Conservation (phyloP, 2,888 invertebrate species). For the Macropis europaea region DNA sequence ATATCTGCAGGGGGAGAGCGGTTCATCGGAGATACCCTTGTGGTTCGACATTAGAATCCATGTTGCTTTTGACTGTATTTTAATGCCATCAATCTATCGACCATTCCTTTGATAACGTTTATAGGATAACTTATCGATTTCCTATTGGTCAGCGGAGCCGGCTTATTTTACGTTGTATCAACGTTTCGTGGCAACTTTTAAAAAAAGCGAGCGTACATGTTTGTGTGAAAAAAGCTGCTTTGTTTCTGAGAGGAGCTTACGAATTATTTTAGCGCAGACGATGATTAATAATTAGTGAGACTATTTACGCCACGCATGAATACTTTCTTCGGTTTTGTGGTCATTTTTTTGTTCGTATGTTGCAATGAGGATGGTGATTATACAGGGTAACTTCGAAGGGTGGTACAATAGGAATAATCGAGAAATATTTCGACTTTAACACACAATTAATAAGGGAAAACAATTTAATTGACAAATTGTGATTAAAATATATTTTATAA, state of each 20-base stretch:
- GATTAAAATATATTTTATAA: no score
- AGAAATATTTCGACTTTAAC: no score
- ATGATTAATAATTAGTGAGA: conserved; percentile 2
- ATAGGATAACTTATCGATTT: conserved; percentile 61
- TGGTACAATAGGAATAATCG: no score
- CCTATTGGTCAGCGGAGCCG: conserved; percentile 13
- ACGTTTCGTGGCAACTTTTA: conserved; percentile 18
- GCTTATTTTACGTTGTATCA: conserved; percentile 15
- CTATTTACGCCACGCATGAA: not conserved
- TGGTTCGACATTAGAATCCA: conserved; percentile 20
- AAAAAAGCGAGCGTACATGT: conserved; percentile 4
- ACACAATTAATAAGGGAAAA: no score
- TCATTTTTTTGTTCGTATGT: not conserved
- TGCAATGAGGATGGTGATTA: no score
- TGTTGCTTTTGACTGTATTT: conserved; percentile 37
- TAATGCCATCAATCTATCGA: conserved; percentile 37
- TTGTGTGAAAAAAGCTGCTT: no score
- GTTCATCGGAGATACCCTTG: not conserved
- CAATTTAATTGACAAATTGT: no score
- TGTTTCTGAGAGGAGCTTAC: not conserved
- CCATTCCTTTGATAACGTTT: conserved; percentile 48
- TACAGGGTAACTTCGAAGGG: no score
- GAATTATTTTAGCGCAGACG: conserved; percentile 7
- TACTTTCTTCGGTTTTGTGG: not conserved
- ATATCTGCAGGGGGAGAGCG: conserved; percentile 13